Evolutionary conservation across 2,113 vertebrate species (phyloP).

Genomic region (Sus scrofa): DNA sequence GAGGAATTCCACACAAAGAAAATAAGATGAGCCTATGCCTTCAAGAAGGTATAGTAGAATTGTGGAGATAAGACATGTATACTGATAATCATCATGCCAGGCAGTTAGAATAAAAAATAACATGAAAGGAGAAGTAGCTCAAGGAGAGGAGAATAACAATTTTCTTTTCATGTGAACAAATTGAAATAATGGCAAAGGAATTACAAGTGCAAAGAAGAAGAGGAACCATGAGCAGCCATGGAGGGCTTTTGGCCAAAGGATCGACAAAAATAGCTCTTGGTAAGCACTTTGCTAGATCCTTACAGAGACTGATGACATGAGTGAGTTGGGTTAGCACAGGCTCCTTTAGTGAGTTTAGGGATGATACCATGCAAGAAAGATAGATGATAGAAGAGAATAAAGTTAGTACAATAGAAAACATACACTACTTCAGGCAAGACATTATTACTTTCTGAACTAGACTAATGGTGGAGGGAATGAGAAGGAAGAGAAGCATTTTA

Average conservation of each 20-base stretch:
- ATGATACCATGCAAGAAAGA: background rate
- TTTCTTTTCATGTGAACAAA: background rate
- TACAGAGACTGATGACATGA: background rate
- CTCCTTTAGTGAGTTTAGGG: background rate
- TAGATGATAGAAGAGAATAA: background rate
- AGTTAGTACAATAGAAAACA: background rate
- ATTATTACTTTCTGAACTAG: background rate
- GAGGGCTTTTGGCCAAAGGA: background rate
- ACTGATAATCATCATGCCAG: background rate
- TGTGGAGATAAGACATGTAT: background rate
- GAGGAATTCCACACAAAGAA: background rate
- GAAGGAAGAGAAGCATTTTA: background rate
- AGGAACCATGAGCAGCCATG: background rate
- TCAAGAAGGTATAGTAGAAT: background rate
- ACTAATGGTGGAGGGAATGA: background rate
- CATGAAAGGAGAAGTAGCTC: background rate
- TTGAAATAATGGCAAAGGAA: background rate
- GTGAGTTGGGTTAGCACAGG: background rate
- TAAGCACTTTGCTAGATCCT: background rate
- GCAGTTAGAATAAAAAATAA: background rate
- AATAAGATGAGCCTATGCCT: background rate
- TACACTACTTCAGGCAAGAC: background rate
- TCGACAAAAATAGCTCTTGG: background rate
- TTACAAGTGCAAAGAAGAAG: background rate
- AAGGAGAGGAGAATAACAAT: background rate